Percentiles rank a stretch among this genome's conserved stretches.
Evolutionary conservation across 1,140 invertebrate genomes (phyloP).

Genomic region (Drosophila tropicalis): DNA sequence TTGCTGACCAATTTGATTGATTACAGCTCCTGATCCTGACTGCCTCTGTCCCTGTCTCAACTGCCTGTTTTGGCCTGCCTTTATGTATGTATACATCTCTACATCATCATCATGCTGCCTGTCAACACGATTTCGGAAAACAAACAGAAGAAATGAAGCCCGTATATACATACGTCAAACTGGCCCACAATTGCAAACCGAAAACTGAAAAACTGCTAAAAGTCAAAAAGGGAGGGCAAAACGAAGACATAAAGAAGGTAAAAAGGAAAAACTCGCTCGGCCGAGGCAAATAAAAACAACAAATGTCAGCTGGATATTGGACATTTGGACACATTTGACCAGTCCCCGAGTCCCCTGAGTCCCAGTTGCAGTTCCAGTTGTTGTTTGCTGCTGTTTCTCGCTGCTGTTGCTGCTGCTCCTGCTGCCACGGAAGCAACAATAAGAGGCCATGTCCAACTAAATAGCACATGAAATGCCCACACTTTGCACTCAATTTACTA

Average conservation of each 20-base stretch:
- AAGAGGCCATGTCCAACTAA: conserved; percentile 51
- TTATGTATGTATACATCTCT: conserved; percentile 21
- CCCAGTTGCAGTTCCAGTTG: conserved; percentile 30
- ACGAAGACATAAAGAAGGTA: conserved; percentile 30
- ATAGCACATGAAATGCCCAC: conserved; percentile 64
- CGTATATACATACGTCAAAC: conserved; percentile 67
- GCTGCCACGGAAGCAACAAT: conserved; percentile 70
- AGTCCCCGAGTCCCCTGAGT: conserved; percentile 11
- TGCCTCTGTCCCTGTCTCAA: not conserved
- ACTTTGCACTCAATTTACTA: conserved; percentile 63
- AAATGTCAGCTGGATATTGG: conserved; percentile 58
- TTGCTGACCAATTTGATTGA: conserved; percentile 61
- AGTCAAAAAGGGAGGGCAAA: conserved; percentile 26
- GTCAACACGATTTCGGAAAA: conserved; percentile 75
- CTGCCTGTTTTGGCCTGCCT: conserved; percentile 13
- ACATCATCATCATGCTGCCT: conserved; percentile 34
- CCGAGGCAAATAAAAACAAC: conserved; percentile 32
- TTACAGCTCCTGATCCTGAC: conserved; percentile 39
- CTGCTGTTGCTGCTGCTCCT: conserved; percentile 39
- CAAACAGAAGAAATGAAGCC: conserved; percentile 28
- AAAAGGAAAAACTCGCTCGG: conserved; percentile 41
- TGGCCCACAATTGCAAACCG: conserved; percentile 72
- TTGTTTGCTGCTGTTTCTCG: conserved; percentile 31
- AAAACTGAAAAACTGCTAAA: conserved; percentile 16
- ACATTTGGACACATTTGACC: conserved; percentile 23